phyloP scores from a whole-genome alignment of 2,797 vertebrate species.

The Diplodus puntazzo region DNA sequence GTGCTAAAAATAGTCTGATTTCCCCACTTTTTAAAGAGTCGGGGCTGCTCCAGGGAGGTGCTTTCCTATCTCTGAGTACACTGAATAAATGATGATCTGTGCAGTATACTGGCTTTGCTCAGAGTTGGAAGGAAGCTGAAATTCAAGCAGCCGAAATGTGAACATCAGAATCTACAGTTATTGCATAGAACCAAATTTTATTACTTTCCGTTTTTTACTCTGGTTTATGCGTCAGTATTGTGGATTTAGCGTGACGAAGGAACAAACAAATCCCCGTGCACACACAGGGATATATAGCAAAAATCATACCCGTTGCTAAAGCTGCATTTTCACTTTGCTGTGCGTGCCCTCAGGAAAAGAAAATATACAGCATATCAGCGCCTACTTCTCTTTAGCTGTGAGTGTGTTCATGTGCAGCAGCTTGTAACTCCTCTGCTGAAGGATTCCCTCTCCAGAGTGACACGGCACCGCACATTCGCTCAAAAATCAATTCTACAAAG shows the following conservation, averaged over 20 bases:
- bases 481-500: background rate
- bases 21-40: constrained; percentile 52
- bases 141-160: constrained; percentile 8
- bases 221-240: background rate
- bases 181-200: background rate
- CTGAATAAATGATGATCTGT: constrained; percentile 74
- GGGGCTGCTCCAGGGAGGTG: constrained; percentile 48
- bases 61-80: constrained; percentile 51
- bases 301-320: background rate
- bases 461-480: background rate
- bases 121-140: constrained; percentile 24
- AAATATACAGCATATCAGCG: background rate
- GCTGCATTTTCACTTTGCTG: background rate
- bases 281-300: background rate
- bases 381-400: background rate
- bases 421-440: constrained; percentile 24
- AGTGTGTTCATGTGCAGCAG: constrained; percentile 44
- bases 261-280: background rate
- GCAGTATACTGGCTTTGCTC: constrained; percentile 51
- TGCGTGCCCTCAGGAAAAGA: background rate
- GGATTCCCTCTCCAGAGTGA: constrained; percentile 36
- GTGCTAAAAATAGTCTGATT: constrained; percentile 58
- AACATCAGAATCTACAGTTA: background rate
- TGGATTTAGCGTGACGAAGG: background rate
- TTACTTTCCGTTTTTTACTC: background rate